phyloP scores from a whole-genome alignment of 2,113 vertebrate genomes.

The Rhabdomys dilectus region DNA sequence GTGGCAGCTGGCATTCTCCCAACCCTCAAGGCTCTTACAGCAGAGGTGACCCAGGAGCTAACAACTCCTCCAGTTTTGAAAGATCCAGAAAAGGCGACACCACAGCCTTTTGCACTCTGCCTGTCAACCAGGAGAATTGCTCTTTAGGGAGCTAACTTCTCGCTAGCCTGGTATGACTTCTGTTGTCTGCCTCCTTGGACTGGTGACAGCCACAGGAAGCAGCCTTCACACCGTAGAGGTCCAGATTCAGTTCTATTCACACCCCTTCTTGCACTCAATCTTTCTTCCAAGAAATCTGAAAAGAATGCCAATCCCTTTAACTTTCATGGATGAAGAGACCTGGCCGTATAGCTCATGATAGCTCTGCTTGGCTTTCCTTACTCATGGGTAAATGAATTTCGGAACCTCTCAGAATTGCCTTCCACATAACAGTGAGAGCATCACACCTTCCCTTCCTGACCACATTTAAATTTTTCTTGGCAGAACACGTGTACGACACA shows the following conservation, averaged over 20 bases:
- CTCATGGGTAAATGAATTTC: not conserved
- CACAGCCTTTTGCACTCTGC: not conserved
- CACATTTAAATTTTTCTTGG: not conserved
- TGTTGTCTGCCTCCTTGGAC: not conserved
- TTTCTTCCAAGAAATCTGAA: not conserved
- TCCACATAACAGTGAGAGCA: not conserved
- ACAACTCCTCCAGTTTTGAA: conserved; percentile 18
- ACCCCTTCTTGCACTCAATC: not conserved
- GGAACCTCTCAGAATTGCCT: not conserved
- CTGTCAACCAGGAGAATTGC: not conserved
- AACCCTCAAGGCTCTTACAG: conserved; percentile 18
- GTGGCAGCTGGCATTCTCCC: not conserved
- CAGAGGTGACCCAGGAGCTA: not conserved
- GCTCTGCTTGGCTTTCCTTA: not conserved
- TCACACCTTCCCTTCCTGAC: not conserved
- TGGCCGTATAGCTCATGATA: not conserved
- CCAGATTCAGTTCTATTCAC: not conserved
- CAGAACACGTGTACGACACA: not conserved
- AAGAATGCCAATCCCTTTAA: conserved; percentile 16
- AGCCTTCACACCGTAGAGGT: not conserved
- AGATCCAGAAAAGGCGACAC: conserved; percentile 8
- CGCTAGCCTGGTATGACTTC: not conserved
- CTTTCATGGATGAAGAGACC: not conserved
- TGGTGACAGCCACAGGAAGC: not conserved
- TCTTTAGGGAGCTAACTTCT: not conserved